phyloP scores from a whole-genome alignment of 2,888 invertebrate species.

The Morinoia aosen region DNA sequence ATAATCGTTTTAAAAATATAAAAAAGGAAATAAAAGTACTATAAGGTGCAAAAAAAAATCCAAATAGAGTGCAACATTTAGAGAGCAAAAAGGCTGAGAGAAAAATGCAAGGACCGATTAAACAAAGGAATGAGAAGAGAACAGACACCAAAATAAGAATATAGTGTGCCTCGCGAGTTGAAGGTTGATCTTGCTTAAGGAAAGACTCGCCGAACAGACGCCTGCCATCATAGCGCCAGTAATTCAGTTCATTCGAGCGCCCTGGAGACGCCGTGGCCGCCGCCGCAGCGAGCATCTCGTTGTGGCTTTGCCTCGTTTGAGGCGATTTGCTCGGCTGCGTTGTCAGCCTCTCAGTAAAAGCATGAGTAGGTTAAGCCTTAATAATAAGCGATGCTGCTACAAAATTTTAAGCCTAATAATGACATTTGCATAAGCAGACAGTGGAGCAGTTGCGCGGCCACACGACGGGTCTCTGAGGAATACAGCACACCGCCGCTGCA shows the following conservation, averaged over 20 bases:
- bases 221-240: neutral
- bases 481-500: neutral
- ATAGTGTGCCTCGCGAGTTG: neutral
- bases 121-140: neutral
- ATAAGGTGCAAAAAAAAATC: neutral
- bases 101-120: neutral
- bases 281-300: neutral
- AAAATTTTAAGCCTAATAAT: constrained; percentile 58
- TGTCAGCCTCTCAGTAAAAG: neutral
- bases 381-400: constrained; percentile 49
- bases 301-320: constrained; percentile 18
- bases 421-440: constrained; percentile 63
- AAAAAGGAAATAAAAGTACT: neutral
- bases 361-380: constrained; percentile 35
- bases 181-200: neutral
- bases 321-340: constrained; percentile 12
- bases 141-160: neutral
- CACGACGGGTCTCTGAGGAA: neutral
- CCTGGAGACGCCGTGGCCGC: neutral
- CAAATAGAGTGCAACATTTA: neutral
- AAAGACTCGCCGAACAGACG: neutral
- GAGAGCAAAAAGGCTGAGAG: neutral
- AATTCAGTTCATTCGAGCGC: constrained; percentile 7
- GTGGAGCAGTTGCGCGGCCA: neutral
- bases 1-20: neutral